phyloP scores from a whole-genome alignment of 1,140 invertebrate genomes.

The Gryon sp. region DNA sequence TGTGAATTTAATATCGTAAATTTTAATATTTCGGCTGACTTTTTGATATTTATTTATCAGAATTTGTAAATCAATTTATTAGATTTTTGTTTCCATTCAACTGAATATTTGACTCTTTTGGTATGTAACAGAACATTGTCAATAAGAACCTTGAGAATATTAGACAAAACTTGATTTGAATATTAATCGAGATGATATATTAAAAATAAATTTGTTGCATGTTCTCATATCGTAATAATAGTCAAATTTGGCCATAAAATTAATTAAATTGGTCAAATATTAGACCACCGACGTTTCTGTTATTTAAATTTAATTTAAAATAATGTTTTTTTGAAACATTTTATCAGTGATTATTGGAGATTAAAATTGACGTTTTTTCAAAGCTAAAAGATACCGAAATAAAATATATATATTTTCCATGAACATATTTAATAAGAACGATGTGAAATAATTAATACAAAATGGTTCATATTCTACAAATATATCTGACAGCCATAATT shows the following conservation, averaged over 20 bases:
- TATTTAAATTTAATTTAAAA: slow-evolving; percentile 31
- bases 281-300: slow-evolving; percentile 31
- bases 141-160: too few relatives aligned
- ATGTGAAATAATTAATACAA: slow-evolving; percentile 31
- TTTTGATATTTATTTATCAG: too few relatives aligned
- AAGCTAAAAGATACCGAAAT: slow-evolving; percentile 10
- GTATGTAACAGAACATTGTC: too few relatives aligned
- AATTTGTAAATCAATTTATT: too few relatives aligned
- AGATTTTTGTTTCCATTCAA: too few relatives aligned
- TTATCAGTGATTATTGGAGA: slow-evolving; percentile 16
- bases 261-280: slow-evolving; percentile 27
- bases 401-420: slow-evolving; percentile 6
- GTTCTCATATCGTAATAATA: slow-evolving; percentile 15
- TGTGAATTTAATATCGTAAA: too few relatives aligned
- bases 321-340: slow-evolving; percentile 11
- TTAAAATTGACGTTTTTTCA: slow-evolving; percentile 12
- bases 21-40: too few relatives aligned
- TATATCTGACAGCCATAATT: slow-evolving; percentile 8
- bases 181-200: slow-evolving; percentile 37
- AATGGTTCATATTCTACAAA: slow-evolving; percentile 12
- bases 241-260: slow-evolving; percentile 28
- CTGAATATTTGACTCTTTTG: too few relatives aligned
- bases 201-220: slow-evolving; percentile 20
- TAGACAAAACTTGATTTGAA: too few relatives aligned
- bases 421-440: slow-evolving; percentile 10